These are phyloP conservation scores for Alviniconcha marisindica DNA, from an alignment of 1,140 invertebrate species.

Conservation along the genomic window DNA sequence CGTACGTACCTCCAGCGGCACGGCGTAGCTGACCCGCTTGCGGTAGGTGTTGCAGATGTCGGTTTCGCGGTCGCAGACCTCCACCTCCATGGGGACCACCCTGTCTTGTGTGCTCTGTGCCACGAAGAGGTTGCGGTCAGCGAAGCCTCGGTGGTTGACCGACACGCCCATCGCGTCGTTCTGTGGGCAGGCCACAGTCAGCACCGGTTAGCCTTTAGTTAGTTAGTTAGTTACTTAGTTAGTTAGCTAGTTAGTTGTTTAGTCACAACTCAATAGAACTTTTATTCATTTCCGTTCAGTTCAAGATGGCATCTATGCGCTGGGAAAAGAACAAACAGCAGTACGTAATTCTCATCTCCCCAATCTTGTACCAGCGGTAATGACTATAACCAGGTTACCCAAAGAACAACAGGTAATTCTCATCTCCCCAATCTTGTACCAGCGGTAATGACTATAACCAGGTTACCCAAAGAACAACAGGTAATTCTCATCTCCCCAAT, in stretches of 20 bases:
- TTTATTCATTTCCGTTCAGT: background rate
- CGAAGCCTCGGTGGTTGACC: conserved; percentile 54
- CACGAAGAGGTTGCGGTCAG: conserved; percentile 58
- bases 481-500: too few relatives aligned
- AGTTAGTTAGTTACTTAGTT: background rate
- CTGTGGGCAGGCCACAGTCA: background rate
- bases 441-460: too few relatives aligned
- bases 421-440: too few relatives aligned
- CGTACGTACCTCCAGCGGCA: conserved; percentile 61
- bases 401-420: too few relatives aligned
- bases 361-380: background rate
- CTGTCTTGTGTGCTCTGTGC: conserved; percentile 55
- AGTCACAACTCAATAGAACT: background rate
- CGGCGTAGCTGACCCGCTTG: conserved; percentile 49
- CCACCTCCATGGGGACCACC: conserved; percentile 56
- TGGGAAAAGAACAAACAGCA: background rate
- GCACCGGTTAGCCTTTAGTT: background rate
- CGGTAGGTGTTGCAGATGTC: background rate
- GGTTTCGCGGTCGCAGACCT: conserved; percentile 52
- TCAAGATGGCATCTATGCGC: background rate
- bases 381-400: background rate
- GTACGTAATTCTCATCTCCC: background rate
- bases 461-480: too few relatives aligned
- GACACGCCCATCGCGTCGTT: conserved; percentile 54
- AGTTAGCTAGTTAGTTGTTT: background rate